Evolutionary conservation across 2,888 invertebrate species (phyloP).

Genomic region (Hololepta plana): DNA sequence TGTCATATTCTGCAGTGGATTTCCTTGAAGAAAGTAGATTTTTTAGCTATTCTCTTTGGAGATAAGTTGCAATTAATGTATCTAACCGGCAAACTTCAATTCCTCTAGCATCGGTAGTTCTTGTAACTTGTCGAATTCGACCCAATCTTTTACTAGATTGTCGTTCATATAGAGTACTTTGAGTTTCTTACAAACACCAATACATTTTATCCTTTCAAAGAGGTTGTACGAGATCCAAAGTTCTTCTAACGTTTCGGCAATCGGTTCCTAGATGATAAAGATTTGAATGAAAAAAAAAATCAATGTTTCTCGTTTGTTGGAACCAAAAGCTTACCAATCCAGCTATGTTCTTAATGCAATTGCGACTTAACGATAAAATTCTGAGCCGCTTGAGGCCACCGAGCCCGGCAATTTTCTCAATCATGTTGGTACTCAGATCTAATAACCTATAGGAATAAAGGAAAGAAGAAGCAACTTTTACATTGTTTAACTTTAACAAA

Average conservation of each 20-base stretch:
- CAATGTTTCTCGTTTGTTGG: too few relatives aligned
- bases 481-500: too few relatives aligned
- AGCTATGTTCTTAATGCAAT: slow-evolving; percentile 76
- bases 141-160: slow-evolving; percentile 78
- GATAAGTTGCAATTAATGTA: neutral
- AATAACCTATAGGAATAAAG: slow-evolving; percentile 60
- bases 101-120: slow-evolving; percentile 57
- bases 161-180: slow-evolving; percentile 71
- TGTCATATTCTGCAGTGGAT: slow-evolving; percentile 56
- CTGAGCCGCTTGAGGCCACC: slow-evolving; percentile 67
- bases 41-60: neutral
- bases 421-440: slow-evolving; percentile 84
- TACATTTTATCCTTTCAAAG: slow-evolving; percentile 83
- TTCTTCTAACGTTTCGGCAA: slow-evolving; percentile 77
- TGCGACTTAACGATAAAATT: slow-evolving; percentile 71
- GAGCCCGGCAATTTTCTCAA: slow-evolving; percentile 78
- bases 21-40: slow-evolving; percentile 28
- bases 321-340: slow-evolving; percentile 47
- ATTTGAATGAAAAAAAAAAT: slow-evolving; percentile 1
- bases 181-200: slow-evolving; percentile 60
- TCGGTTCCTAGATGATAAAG: slow-evolving; percentile 41
- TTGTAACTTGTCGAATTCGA: slow-evolving; percentile 66
- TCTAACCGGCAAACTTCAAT: slow-evolving; percentile 52
- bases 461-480: too few relatives aligned
- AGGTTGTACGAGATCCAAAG: slow-evolving; percentile 90